A percentile compares a stretch with the other conserved stretches of the same genome.
Evolutionary conservation across 2,888 invertebrate species (phyloP).

Genomic region (Pammene fasciana): DNA sequence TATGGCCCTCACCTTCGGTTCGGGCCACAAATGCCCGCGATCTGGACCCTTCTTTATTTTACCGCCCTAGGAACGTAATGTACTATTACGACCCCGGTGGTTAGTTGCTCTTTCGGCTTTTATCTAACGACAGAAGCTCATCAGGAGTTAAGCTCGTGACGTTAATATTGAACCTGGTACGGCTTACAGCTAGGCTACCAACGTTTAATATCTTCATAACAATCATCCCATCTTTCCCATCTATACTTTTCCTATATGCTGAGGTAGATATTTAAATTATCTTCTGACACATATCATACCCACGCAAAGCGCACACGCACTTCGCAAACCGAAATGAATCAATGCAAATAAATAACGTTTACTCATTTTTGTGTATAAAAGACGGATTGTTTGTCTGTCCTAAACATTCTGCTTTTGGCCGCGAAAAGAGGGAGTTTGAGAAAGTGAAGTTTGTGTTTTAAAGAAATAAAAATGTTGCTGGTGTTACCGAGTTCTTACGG

Average conservation of each 20-base stretch:
- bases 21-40: too few relatives aligned
- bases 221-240: too few relatives aligned
- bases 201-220: too few relatives aligned
- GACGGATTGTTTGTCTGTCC: constrained; percentile 15
- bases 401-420: constrained; percentile 28
- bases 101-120: too few relatives aligned
- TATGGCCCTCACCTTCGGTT: too few relatives aligned
- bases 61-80: too few relatives aligned
- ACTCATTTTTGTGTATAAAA: constrained; percentile 40
- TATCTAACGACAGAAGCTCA: too few relatives aligned
- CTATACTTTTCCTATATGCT: background rate
- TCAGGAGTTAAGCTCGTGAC: too few relatives aligned
- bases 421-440: background rate
- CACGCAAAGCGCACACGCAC: constrained; percentile 25
- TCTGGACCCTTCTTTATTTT: too few relatives aligned
- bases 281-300: constrained; percentile 18
- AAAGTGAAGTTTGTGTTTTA: constrained; percentile 4
- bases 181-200: too few relatives aligned
- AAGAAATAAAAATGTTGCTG: constrained; percentile 26
- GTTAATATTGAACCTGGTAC: too few relatives aligned
- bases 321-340: constrained; percentile 33
- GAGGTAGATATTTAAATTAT: background rate
- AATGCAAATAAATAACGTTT: constrained; percentile 38
- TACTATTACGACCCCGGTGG: too few relatives aligned
- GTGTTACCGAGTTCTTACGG: constrained; percentile 25